These are phyloP conservation scores for Gobius niger DNA, from an alignment of 2,113 vertebrate species.

Conservation along the genomic window DNA sequence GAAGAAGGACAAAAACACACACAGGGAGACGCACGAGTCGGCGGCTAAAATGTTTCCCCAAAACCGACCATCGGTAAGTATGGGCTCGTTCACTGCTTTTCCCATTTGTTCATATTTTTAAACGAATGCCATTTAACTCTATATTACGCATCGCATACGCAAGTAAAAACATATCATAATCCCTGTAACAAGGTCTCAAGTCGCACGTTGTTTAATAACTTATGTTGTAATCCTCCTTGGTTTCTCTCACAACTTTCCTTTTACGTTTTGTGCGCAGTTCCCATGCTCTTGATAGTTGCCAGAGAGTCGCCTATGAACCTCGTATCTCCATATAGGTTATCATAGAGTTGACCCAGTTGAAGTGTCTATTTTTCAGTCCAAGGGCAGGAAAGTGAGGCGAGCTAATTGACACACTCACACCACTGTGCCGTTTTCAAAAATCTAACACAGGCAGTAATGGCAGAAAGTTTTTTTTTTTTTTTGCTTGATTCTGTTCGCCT, in stretches of 20 bases:
- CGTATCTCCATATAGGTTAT: conserved; percentile 27
- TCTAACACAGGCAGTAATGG: background rate
- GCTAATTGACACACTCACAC: conserved; percentile 61
- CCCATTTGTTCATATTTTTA: background rate
- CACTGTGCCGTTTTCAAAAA: conserved; percentile 33
- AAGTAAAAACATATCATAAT: background rate
- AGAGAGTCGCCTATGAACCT: conserved; percentile 26
- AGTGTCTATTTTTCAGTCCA: conserved; percentile 37
- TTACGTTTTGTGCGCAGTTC: conserved; percentile 39
- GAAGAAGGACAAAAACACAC: conserved; percentile 21
- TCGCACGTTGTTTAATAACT: background rate
- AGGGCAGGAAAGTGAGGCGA: conserved; percentile 1
- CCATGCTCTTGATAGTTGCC: conserved; percentile 47
- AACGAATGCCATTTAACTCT: background rate
- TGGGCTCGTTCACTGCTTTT: background rate
- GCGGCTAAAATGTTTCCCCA: conserved; percentile 85
- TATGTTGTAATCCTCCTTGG: conserved; percentile 24
- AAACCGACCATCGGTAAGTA: conserved; percentile 87
- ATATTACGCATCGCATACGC: background rate
- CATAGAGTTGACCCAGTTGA: conserved; percentile 61
- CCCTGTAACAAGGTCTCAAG: background rate
- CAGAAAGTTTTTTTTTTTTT: background rate
- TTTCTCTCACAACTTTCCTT: conserved; percentile 26
- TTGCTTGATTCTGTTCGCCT: background rate
- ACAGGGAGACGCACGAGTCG: conserved; percentile 50